phyloP scores from a whole-genome alignment of 2,113 vertebrate genomes.

The Lampris incognitus region DNA sequence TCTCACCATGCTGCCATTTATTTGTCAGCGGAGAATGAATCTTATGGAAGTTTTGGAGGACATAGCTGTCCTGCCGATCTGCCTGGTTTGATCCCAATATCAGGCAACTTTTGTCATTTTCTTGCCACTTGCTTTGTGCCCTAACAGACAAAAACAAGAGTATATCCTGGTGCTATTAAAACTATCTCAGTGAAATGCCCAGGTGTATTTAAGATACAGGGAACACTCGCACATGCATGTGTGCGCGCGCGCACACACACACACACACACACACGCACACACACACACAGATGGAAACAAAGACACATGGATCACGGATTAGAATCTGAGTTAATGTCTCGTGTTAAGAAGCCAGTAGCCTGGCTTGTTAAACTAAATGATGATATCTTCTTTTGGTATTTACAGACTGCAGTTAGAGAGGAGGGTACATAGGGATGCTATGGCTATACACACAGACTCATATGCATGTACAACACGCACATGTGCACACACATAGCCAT shows the following conservation, averaged over 20 bases:
- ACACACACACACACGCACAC: conserved; percentile 12
- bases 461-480: conserved; percentile 15
- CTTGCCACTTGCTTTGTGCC: not conserved
- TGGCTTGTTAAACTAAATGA: not conserved
- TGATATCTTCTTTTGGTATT: not conserved
- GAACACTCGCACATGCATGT: conserved; percentile 1
- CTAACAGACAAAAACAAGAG: not conserved
- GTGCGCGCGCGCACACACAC: conserved; percentile 2
- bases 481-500: conserved; percentile 1
- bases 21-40: conserved; percentile 33
- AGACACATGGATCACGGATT: conserved; percentile 30
- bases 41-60: not conserved
- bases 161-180: not conserved
- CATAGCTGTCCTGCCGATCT: conserved; percentile 8
- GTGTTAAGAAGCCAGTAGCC: not conserved
- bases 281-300: conserved; percentile 5
- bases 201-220: not conserved
- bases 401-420: not conserved
- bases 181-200: conserved; percentile 1
- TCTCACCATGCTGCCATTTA: conserved; percentile 22
- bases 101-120: not conserved
- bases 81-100: conserved; percentile 16
- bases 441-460: not conserved
- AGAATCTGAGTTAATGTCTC: conserved; percentile 1
- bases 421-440: conserved; percentile 5